These are phyloP conservation scores for Menidia menidia DNA, from an alignment of 2,797 vertebrate species.

Conservation along the genomic window DNA sequence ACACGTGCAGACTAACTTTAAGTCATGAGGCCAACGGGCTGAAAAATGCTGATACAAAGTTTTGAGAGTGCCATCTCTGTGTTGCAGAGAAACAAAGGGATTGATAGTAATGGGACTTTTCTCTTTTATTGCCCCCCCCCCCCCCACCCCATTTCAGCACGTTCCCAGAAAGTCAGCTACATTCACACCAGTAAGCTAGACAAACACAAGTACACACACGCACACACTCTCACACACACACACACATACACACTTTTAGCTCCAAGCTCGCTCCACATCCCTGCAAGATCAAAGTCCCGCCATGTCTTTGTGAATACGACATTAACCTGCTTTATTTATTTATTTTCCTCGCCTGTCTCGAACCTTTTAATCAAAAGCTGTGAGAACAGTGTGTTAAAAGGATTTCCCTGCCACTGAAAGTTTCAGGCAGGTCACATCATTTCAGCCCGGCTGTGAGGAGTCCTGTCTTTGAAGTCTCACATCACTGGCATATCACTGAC, in stretches of 20 bases:
- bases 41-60: constrained; percentile 9
- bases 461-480: constrained; percentile 60
- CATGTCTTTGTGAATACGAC: constrained; percentile 64
- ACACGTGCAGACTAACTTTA: constrained; percentile 13
- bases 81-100: constrained; percentile 36
- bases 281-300: constrained; percentile 72
- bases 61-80: constrained; percentile 31
- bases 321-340: constrained; percentile 64
- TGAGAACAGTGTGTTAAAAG: constrained; percentile 44
- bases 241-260: constrained; percentile 21
- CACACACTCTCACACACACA: constrained; percentile 7
- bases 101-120: constrained; percentile 40
- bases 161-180: constrained; percentile 22
- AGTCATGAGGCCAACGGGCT: constrained; percentile 13
- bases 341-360: constrained; percentile 53
- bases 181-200: neutral
- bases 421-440: constrained; percentile 36
- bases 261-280: constrained; percentile 44
- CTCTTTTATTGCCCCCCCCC: constrained; percentile 25
- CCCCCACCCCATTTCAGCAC: constrained; percentile 9
- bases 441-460: constrained; percentile 48
- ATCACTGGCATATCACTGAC: constrained; percentile 47
- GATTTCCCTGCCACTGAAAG: constrained; percentile 40
- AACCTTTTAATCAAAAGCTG: constrained; percentile 66
- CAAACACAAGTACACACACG: constrained; percentile 3